Conservation (phyloP, 2,888 invertebrate species). For the Nomada ruficornis region DNA sequence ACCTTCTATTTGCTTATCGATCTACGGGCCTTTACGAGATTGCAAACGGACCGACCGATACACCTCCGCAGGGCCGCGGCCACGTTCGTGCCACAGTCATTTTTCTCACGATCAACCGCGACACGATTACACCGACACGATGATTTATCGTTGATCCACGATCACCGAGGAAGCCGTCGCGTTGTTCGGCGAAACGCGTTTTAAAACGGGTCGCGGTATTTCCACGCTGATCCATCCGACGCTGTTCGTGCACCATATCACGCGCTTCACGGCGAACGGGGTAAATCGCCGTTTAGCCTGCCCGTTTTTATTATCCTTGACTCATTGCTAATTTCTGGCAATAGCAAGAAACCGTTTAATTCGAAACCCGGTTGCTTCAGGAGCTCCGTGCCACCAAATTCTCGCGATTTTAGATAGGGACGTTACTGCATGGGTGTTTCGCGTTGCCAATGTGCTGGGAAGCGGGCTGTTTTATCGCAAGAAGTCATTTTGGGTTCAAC, state of each 20-base stretch:
- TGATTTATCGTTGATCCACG: constrained; percentile 45
- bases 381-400: neutral
- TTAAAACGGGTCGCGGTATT: constrained; percentile 10
- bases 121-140: constrained; percentile 1
- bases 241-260: neutral
- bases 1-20: constrained; percentile 70
- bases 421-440: too few relatives aligned
- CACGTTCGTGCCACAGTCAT: constrained; percentile 21
- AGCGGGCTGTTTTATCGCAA: too few relatives aligned
- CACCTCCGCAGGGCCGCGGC: constrained; percentile 26
- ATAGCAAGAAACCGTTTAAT: neutral
- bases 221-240: constrained; percentile 3
- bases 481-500: too few relatives aligned
- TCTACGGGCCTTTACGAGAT: constrained; percentile 47
- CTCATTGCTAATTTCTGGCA: neutral
- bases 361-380: neutral
- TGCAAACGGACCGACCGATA: constrained; percentile 28
- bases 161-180: neutral
- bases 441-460: too few relatives aligned
- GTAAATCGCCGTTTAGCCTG: neutral
- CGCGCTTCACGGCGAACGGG: neutral
- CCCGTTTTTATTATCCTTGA: neutral
- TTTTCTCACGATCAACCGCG: constrained; percentile 37
- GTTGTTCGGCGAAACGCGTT: constrained; percentile 19
- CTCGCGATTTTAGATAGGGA: too few relatives aligned